Percentiles rank a stretch among this genome's conserved stretches.
These are phyloP conservation scores for Phasia obesa DNA, from an alignment of 2,888 invertebrate genomes.

Conservation along the genomic window DNA sequence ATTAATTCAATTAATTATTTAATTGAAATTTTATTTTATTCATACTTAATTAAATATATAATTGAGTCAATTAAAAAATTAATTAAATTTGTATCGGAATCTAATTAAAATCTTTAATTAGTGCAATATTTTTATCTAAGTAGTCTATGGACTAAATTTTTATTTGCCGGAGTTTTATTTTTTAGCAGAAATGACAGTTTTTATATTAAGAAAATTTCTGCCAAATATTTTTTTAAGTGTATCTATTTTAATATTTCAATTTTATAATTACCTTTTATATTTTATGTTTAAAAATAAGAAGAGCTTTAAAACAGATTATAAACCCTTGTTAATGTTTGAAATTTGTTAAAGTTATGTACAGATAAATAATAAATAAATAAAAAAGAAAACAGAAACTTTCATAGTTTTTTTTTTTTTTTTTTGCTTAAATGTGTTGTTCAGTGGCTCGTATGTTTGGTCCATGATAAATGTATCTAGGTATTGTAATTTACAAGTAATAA, in stretches of 20 bases:
- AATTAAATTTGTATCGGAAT: no score
- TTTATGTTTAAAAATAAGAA: neutral
- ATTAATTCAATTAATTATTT: no score
- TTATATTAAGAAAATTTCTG: neutral
- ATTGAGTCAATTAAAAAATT: no score
- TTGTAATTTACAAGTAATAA: conserved; percentile 63
- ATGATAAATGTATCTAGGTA: conserved; percentile 65
- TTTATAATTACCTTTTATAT: neutral
- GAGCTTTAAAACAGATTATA: conserved; percentile 3
- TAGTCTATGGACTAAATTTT: no score
- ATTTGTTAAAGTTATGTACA: neutral
- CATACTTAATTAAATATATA: no score
- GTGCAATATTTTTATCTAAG: no score
- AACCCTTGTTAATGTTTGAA: conserved; percentile 32
- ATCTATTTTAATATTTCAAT: neutral
- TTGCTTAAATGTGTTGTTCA: neutral
- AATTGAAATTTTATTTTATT: no score
- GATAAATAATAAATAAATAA: no score
- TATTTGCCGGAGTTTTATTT: no score
- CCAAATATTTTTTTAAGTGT: neutral
- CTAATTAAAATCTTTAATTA: no score
- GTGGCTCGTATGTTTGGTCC: conserved; percentile 25
- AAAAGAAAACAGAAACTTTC: neutral
- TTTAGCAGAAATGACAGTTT: no score
- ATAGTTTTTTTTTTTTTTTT: neutral